Conservation (phyloP, 2,113 vertebrate species). For the Pseudorectes ferrugineus region DNA sequence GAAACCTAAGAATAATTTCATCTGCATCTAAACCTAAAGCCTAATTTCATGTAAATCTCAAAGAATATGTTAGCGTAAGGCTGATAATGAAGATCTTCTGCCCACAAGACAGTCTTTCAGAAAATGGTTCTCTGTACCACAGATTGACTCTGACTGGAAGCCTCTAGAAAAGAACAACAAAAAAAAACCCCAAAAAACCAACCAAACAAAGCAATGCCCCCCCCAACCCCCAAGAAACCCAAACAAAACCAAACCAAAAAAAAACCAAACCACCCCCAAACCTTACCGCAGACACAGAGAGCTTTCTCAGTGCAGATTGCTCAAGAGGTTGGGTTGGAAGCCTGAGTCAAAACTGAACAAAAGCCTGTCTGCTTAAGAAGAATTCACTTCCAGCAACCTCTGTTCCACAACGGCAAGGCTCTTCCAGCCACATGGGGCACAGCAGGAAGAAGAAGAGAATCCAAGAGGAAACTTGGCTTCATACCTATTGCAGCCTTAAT, state of each 20-base stretch:
- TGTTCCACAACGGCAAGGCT: background rate
- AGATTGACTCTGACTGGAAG: background rate
- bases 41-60: background rate
- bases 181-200: background rate
- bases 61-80: background rate
- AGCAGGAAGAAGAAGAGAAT: background rate
- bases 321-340: background rate
- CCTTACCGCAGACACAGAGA: background rate
- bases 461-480: background rate
- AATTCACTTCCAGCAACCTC: background rate
- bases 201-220: background rate
- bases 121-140: background rate
- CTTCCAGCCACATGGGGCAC: background rate
- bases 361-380: background rate
- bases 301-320: background rate
- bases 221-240: no score
- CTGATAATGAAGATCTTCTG: background rate
- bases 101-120: background rate
- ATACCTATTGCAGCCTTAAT: background rate
- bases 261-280: background rate
- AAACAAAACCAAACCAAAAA: background rate
- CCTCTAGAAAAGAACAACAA: background rate
- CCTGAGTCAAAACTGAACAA: background rate
- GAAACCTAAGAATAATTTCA: background rate
- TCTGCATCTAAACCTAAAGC: background rate